Evolutionary conservation across 2,888 invertebrate genomes (phyloP), one percentile per base, ranked within the genome.

Genomic region (Stenurella melanura): DNA sequence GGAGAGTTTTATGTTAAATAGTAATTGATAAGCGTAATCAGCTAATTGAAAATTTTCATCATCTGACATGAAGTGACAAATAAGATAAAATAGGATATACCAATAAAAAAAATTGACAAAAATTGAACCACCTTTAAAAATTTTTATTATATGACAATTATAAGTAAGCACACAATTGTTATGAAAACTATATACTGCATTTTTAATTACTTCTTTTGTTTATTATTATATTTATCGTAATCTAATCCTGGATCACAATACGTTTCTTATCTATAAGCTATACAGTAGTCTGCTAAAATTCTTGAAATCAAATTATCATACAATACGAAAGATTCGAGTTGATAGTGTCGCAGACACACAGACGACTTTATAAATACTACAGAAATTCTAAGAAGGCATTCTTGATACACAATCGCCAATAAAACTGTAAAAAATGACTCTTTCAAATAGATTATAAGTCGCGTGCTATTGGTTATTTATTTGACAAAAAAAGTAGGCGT

Each of bases 301-400:
- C 67, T 67, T 54, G 54, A 67, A 67, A 70, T 70, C 18, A 60
- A 38, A 70, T 70, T 70, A 70, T 60, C 70, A 70, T 70, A 70
- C 70, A 70, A 70, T 70, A 61, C 38, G 21, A 70, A 70, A 70
- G 70, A 70, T 70, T 50, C 34, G 56, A 19, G 60, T 21, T 70
- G 70, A 70, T 70, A 70, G 42, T 75, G 80, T 78, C 77, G 75
- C 78, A 79, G 78, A 80, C 80, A 78, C 70, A 76, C 75, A 77
- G 80, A 81, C 81, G 80, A 82, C 81, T 82, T 81, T 82, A 82
- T 82, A 82, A 79, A 79, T 76, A 80, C 71, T 57, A 12, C 42
- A 74, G 64, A 71, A 66, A 69, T 73, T 73, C 73, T 73, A 42
- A 61, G 76, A 73, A 76, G 18, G 42, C 38, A 70, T 70, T 70